Percentiles rank a stretch among this genome's conserved stretches.
Conservation (phyloP, 2,113 vertebrate genomes). For the Ictalurus punctatus region DNA sequence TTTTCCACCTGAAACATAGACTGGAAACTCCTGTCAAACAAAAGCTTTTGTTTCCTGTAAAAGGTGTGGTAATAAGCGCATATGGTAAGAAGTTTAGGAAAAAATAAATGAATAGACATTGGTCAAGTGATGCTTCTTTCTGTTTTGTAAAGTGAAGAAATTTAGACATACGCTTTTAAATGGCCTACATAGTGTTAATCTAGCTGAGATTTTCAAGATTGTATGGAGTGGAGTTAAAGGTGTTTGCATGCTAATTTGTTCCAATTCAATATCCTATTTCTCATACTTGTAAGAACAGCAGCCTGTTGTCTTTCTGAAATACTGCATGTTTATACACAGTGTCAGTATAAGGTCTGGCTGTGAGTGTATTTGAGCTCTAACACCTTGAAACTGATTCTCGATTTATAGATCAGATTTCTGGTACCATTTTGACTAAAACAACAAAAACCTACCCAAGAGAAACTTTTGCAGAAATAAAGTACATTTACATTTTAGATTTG, state of each 20-base stretch:
- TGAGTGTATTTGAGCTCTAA: neutral
- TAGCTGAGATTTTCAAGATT: slow-evolving; percentile 3
- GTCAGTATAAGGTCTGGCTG: neutral
- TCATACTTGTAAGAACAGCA: neutral
- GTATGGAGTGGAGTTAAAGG: slow-evolving; percentile 14
- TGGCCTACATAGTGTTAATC: neutral
- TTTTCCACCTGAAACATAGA: slow-evolving; percentile 3
- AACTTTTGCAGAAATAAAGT: neutral
- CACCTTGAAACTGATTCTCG: neutral
- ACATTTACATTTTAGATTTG: neutral
- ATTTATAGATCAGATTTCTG: neutral
- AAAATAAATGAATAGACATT: neutral
- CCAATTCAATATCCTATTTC: slow-evolving; percentile 1
- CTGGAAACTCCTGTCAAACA: slow-evolving; percentile 41
- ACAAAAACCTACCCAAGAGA: neutral
- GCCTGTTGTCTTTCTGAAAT: neutral
- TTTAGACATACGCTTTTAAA: neutral
- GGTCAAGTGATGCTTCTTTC: neutral
- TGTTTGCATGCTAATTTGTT: slow-evolving; percentile 15
- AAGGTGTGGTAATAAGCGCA: slow-evolving; percentile 16
- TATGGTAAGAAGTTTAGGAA: neutral
- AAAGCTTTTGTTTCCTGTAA: slow-evolving; percentile 27
- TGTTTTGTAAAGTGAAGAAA: neutral
- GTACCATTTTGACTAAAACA: neutral
- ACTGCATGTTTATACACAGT: neutral